Evolutionary conservation across 2,113 vertebrate genomes (phyloP).

Genomic region (Ictidomys tridecemlineatus): DNA sequence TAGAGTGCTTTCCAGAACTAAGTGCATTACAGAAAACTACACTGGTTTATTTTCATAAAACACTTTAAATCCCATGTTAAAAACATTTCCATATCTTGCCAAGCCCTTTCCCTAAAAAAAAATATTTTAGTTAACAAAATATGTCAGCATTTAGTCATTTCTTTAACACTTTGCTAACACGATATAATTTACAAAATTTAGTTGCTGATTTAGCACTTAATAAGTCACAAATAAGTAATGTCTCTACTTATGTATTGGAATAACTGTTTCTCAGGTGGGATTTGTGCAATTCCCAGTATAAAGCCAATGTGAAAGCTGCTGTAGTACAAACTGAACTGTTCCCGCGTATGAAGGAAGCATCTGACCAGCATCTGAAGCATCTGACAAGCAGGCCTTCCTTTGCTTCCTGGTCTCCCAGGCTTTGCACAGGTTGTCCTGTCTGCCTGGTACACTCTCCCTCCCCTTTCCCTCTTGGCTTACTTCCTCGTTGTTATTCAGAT

Average conservation of each 20-base stretch:
- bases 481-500: not conserved
- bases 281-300: not conserved
- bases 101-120: not conserved
- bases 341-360: fast-evolving
- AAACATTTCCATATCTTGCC: not conserved
- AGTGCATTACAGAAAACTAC: conserved; percentile 6
- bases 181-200: not conserved
- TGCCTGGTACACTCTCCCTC: not conserved
- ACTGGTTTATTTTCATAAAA: not conserved
- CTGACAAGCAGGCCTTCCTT: not conserved
- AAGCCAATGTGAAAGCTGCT: not conserved
- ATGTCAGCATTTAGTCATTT: not conserved
- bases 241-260: not conserved
- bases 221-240: conserved; percentile 8
- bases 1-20: not conserved
- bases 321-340: not conserved
- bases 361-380: not conserved
- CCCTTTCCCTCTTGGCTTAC: not conserved
- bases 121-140: not conserved
- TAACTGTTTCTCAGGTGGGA: not conserved
- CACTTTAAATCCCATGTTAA: not conserved
- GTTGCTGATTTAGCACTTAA: not conserved
- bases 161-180: not conserved
- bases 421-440: not conserved
- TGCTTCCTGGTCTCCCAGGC: not conserved